These are phyloP conservation scores for Leptinotarsa undecemlineata DNA, from an alignment of 1,140 invertebrate genomes.

Conservation along the genomic window DNA sequence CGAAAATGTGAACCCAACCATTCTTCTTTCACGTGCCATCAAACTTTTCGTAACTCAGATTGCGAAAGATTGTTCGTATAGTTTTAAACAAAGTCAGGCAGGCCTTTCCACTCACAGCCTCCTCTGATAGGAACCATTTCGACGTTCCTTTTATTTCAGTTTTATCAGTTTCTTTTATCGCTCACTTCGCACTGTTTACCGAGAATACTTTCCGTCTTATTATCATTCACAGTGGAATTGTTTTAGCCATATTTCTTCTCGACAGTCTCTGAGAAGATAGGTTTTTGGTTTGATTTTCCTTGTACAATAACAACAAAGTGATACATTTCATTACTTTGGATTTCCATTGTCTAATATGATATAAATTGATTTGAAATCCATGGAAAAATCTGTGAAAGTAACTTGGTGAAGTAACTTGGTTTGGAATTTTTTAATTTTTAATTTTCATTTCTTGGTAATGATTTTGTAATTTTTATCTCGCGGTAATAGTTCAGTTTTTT, in stretches of 20 bases:
- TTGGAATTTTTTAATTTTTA: too few relatives aligned
- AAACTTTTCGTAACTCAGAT: constrained; percentile 47
- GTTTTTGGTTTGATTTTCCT: not conserved
- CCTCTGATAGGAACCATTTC: constrained; percentile 35
- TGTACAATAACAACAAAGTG: too few relatives aligned
- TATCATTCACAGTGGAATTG: constrained; percentile 39
- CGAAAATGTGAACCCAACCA: constrained; percentile 37
- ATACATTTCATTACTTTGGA: too few relatives aligned
- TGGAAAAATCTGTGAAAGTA: too few relatives aligned
- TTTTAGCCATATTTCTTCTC: constrained; percentile 35
- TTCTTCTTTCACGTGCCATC: constrained; percentile 45
- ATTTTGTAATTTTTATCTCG: too few relatives aligned
- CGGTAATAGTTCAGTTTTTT: too few relatives aligned
- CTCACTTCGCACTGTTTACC: constrained; percentile 34
- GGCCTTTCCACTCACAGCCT: constrained; percentile 6
- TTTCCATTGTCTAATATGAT: too few relatives aligned
- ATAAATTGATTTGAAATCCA: too few relatives aligned
- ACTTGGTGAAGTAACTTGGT: too few relatives aligned
- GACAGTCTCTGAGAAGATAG: constrained; percentile 15
- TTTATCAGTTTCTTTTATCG: constrained; percentile 44
- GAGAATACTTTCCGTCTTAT: constrained; percentile 31
- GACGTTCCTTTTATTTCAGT: constrained; percentile 42
- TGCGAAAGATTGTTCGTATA: constrained; percentile 47
- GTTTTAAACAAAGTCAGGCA: constrained; percentile 43
- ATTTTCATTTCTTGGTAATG: too few relatives aligned